These are phyloP conservation scores for Abscondita cerata DNA, from an alignment of 2,888 invertebrate species.

Conservation along the genomic window DNA sequence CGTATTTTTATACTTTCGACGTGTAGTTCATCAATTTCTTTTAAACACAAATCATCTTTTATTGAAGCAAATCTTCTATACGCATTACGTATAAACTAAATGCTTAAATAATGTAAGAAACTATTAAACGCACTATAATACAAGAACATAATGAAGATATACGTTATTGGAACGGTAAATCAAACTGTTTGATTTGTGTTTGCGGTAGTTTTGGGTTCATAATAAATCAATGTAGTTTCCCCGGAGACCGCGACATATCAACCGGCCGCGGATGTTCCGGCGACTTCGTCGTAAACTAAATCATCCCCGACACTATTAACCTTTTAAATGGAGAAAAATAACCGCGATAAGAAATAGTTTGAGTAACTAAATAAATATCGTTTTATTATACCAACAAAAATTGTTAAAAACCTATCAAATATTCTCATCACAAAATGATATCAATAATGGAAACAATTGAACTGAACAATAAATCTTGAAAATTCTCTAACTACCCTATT, in stretches of 20 bases:
- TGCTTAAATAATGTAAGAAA: constrained; percentile 24
- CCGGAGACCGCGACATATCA: constrained; percentile 43
- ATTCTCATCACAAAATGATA: constrained; percentile 5
- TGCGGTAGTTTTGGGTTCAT: constrained; percentile 53
- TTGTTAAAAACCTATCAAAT: not conserved
- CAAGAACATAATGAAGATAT: constrained; percentile 52
- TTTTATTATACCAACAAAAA: constrained; percentile 2
- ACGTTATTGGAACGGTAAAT: constrained; percentile 55
- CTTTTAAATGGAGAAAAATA: constrained; percentile 38
- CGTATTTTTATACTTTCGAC: constrained; percentile 23
- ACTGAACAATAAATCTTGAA: constrained; percentile 4
- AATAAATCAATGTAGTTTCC: constrained; percentile 53
- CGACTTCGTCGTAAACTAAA: constrained; percentile 48
- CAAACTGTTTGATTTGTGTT: constrained; percentile 54
- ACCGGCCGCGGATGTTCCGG: constrained; percentile 44
- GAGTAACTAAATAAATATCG: constrained; percentile 11
- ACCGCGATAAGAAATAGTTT: constrained; percentile 24
- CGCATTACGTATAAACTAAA: not conserved
- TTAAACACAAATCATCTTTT: no score
- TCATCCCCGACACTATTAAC: constrained; percentile 47
- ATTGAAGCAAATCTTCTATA: no score
- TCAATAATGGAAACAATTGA: constrained; percentile 12
- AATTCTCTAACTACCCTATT: constrained; percentile 6
- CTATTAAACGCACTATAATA: constrained; percentile 25
- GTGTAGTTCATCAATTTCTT: constrained; percentile 17